Percentiles rank a stretch among this genome's conserved stretches.
These are phyloP conservation scores for Prochilodus magdalenae DNA, from an alignment of 2,113 vertebrate genomes.

Conservation along the genomic window DNA sequence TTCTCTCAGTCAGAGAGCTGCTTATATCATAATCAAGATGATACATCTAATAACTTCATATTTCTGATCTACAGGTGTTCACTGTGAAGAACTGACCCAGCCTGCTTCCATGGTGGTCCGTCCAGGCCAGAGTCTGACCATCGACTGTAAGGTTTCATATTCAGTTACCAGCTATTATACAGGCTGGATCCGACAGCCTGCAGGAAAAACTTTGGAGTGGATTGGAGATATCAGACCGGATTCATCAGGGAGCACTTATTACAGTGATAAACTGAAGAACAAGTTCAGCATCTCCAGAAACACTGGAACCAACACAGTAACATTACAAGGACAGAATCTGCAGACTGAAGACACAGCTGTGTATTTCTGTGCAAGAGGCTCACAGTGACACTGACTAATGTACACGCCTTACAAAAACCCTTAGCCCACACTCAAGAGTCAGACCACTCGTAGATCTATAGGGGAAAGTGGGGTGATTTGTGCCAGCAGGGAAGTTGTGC, in stretches of 20 bases:
- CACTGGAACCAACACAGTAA: not conserved
- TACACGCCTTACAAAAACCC: constrained; percentile 27
- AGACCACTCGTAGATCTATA: too few relatives aligned
- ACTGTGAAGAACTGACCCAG: not conserved
- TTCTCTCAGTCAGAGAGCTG: too few relatives aligned
- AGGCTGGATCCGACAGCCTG: constrained; percentile 43
- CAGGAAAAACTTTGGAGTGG: constrained; percentile 54
- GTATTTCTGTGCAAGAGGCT: constrained; percentile 38
- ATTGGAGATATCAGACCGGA: not conserved
- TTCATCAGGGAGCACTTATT: not conserved
- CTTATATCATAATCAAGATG: too few relatives aligned
- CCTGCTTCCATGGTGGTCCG: not conserved
- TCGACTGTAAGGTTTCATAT: constrained; percentile 39
- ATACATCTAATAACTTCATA: not conserved
- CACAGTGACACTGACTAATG: constrained; percentile 26
- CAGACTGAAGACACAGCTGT: constrained; percentile 27
- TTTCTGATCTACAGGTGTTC: constrained; percentile 10
- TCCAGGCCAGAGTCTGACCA: constrained; percentile 16
- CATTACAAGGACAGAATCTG: constrained; percentile 6
- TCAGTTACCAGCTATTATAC: constrained; percentile 13
- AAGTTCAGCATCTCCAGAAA: constrained; percentile 35
- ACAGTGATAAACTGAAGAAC: constrained; percentile 33
- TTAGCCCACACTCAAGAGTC: too few relatives aligned
- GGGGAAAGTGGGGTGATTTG: too few relatives aligned
- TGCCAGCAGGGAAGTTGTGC: too few relatives aligned